A percentile compares a stretch with the other conserved stretches of the same genome.
Conservation (phyloP, 1,140 invertebrate genomes). For the Drosophila mauritiana region DNA sequence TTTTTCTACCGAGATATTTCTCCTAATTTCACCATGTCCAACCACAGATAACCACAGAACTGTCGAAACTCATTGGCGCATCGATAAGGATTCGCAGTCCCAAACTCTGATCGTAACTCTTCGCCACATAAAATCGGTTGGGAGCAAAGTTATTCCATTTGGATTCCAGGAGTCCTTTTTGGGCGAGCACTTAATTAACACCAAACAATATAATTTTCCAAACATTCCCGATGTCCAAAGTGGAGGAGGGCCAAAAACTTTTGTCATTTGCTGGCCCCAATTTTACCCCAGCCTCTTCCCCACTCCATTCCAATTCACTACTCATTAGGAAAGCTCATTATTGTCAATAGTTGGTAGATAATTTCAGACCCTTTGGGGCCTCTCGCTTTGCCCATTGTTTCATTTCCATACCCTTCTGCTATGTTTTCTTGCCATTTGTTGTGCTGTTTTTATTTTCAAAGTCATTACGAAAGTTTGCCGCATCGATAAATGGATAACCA, state of each 20-base stretch:
- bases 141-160: conserved; percentile 35
- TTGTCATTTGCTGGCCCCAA: conserved; percentile 62
- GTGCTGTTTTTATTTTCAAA: conserved; percentile 77
- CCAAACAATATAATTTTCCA: conserved; percentile 40
- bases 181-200: conserved; percentile 48
- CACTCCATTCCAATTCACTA: conserved; percentile 37
- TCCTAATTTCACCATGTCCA: background rate
- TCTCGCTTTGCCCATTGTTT: conserved; percentile 18
- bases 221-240: conserved; percentile 35
- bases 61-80: conserved; percentile 8
- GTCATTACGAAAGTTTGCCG: conserved; percentile 81
- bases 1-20: background rate
- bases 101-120: conserved; percentile 6
- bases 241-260: conserved; percentile 54
- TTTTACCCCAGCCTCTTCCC: background rate
- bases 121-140: conserved; percentile 3
- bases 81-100: conserved; percentile 1
- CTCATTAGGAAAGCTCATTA: conserved; percentile 82
- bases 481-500: conserved; percentile 83
- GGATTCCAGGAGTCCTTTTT: background rate
- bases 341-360: conserved; percentile 78
- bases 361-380: conserved; percentile 41
- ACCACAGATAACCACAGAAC: background rate
- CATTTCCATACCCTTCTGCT: background rate
- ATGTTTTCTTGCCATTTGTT: conserved; percentile 44